Evolutionary conservation across 2,797 vertebrate genomes (phyloP).

Genomic region (Cynodonichthys magdalenae): DNA sequence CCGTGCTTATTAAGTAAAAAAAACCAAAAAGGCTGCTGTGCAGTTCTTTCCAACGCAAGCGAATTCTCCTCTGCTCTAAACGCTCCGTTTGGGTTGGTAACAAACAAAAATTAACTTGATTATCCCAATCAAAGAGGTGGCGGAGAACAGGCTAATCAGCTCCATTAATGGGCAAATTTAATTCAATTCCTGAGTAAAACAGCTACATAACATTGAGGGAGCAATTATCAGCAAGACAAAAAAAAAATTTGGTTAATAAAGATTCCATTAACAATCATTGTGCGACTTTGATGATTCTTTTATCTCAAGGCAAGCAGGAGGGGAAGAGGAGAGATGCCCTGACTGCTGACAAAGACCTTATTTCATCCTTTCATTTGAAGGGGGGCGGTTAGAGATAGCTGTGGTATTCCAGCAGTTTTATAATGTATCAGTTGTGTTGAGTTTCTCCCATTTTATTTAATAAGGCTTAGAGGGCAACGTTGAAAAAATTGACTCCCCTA

Average conservation of each 20-base stretch:
- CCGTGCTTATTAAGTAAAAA: too few species aligned
- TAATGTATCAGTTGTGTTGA: conserved; percentile 57
- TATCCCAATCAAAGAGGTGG: conserved; percentile 57
- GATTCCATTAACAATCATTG: conserved; percentile 76
- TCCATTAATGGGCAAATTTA: conserved; percentile 57
- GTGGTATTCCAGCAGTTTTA: conserved; percentile 44
- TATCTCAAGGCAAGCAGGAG: conserved; percentile 71
- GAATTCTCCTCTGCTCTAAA: conserved; percentile 2
- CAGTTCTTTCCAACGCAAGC: not conserved
- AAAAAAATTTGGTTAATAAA: conserved; percentile 78
- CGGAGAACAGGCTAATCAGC: conserved; percentile 56
- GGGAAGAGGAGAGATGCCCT: conserved; percentile 63
- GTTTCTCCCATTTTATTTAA: conserved; percentile 53
- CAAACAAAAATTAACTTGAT: conserved; percentile 47
- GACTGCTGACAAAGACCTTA: conserved; percentile 79
- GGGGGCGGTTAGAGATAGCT: conserved; percentile 67
- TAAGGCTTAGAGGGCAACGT: conserved; percentile 56
- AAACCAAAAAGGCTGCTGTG: too few species aligned
- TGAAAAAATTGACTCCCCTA: conserved; percentile 51
- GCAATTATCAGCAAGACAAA: conserved; percentile 70
- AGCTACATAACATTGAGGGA: conserved; percentile 74
- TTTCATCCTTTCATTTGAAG: conserved; percentile 66
- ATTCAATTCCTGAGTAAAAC: conserved; percentile 63
- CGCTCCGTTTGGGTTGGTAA: conserved; percentile 28
- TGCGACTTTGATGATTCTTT: conserved; percentile 75